These are phyloP conservation scores for Polypterus bichir DNA, from an alignment of 2,113 vertebrate genomes.

Conservation along the genomic window DNA sequence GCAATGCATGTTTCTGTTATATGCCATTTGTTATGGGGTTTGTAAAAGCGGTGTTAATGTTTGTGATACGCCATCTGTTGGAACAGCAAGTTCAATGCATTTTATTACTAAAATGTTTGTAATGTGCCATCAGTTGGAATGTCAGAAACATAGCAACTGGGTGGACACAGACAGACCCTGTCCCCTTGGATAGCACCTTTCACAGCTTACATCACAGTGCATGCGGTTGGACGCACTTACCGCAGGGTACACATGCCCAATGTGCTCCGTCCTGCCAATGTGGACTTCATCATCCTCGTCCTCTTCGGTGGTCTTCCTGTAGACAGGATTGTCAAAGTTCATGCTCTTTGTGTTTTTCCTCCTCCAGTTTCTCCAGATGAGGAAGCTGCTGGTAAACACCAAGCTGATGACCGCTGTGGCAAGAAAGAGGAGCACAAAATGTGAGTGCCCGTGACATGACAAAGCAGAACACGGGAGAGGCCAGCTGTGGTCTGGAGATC, in stretches of 20 bases:
- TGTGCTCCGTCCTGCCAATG: slow-evolving; percentile 80
- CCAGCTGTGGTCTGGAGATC: too few relatives aligned
- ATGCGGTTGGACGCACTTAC: slow-evolving; percentile 55
- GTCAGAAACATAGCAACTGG: too few relatives aligned
- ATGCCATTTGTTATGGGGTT: too few relatives aligned
- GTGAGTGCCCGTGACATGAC: background rate
- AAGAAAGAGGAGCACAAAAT: slow-evolving; percentile 29
- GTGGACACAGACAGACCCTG: too few relatives aligned
- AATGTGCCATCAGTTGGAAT: too few relatives aligned
- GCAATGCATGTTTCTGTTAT: too few relatives aligned
- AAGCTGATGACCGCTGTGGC: slow-evolving; percentile 78
- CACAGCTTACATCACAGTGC: too few relatives aligned
- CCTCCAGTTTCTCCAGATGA: slow-evolving; percentile 97
- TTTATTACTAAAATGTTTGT: too few relatives aligned
- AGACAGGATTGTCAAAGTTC: slow-evolving; percentile 98
- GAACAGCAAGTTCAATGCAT: too few relatives aligned
- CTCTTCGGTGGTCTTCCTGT: slow-evolving; percentile 93
- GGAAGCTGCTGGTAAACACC: slow-evolving; percentile 79
- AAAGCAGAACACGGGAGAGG: background rate
- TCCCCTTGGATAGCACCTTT: too few relatives aligned
- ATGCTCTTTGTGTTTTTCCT: slow-evolving; percentile 97
- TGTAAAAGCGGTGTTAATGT: too few relatives aligned
- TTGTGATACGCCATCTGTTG: too few relatives aligned
- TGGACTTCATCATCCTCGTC: slow-evolving; percentile 83
- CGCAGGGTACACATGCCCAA: slow-evolving; percentile 91